These are phyloP conservation scores for Strigamia transsilvanica DNA, from an alignment of 2,888 invertebrate species.

Conservation along the genomic window DNA sequence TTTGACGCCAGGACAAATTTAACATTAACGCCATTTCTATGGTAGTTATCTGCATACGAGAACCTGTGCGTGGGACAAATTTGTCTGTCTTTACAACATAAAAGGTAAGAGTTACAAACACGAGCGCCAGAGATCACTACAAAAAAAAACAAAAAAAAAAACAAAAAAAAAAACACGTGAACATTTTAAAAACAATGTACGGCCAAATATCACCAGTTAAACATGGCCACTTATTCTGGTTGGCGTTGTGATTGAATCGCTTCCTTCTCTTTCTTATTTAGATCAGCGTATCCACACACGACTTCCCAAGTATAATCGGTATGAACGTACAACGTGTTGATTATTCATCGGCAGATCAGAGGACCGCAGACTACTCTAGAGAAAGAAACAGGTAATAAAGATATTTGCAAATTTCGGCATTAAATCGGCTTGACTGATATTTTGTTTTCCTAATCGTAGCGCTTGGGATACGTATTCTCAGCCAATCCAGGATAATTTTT, in stretches of 20 bases:
- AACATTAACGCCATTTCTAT: slow-evolving; percentile 5
- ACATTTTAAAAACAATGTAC: background rate
- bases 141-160: too few relatives aligned
- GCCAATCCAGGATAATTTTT: background rate
- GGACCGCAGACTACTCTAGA: background rate
- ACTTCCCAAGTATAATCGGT: background rate
- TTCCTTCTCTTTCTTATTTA: background rate
- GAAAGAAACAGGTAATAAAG: background rate
- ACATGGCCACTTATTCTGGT: slow-evolving; percentile 7
- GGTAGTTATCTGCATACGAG: background rate
- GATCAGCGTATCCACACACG: background rate
- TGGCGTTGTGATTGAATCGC: background rate
- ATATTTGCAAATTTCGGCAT: background rate
- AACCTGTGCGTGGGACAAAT: background rate
- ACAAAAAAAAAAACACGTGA: background rate
- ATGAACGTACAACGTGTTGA: background rate
- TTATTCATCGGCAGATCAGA: slow-evolving; percentile 8
- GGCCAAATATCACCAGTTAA: background rate
- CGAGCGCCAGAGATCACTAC: background rate
- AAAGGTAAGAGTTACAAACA: background rate
- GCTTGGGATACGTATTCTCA: slow-evolving; percentile 11
- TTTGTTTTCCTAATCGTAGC: background rate
- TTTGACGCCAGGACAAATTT: background rate
- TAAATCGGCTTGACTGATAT: background rate
- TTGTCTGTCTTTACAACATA: background rate